Percentiles rank a stretch among this genome's conserved stretches.
Evolutionary conservation across 2,797 vertebrate genomes (phyloP).

Genomic region (Bothrops alternatus): DNA sequence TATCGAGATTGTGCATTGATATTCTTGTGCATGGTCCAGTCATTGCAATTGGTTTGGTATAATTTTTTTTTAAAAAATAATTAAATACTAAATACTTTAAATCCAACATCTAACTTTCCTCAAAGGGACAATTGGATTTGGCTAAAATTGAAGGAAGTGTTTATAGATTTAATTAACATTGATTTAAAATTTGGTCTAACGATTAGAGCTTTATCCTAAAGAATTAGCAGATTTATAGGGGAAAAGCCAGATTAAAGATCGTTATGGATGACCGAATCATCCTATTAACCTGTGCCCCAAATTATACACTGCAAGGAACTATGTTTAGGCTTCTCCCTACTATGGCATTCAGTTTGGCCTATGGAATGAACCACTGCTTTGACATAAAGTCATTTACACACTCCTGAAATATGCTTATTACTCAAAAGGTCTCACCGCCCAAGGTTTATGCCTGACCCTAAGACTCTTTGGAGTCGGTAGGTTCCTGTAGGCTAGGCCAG

Average conservation of each 20-base stretch:
- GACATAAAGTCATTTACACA: neutral
- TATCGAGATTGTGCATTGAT: neutral
- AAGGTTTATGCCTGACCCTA: constrained; percentile 5
- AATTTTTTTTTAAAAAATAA: neutral
- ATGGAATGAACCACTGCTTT: neutral
- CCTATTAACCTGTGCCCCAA: neutral
- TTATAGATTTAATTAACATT: neutral
- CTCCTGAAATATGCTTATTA: rapidly evolving
- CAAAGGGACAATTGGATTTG: neutral
- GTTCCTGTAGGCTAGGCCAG: neutral
- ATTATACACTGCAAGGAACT: neutral
- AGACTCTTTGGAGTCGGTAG: neutral
- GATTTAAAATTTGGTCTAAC: neutral
- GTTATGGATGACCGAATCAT: neutral
- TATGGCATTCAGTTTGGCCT: neutral
- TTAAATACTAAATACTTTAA: neutral
- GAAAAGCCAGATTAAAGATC: neutral
- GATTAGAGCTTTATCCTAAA: neutral
- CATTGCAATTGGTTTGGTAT: neutral
- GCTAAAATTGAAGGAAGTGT: neutral
- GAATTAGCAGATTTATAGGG: neutral
- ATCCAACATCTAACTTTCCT: neutral
- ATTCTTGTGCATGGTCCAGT: neutral
- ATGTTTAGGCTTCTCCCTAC: neutral
- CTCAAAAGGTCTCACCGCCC: neutral